A percentile compares a stretch with the other conserved stretches of the same genome.
Evolutionary conservation across 2,797 vertebrate genomes (phyloP).

Genomic region (Pterois miles): DNA sequence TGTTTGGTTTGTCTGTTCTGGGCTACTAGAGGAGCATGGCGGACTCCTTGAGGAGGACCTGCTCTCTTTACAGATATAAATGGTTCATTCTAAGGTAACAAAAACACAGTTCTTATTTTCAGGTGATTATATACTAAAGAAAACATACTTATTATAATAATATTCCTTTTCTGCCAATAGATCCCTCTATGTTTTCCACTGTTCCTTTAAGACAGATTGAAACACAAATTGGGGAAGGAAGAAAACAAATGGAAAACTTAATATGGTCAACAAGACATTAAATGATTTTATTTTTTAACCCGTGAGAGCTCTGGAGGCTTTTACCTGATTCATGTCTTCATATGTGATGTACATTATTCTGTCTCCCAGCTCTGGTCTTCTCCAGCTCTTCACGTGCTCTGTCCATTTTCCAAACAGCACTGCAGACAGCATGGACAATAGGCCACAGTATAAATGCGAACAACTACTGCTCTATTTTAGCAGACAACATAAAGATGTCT

Average conservation of each 20-base stretch:
- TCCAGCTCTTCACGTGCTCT: conserved; percentile 90
- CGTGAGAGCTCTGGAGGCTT: not conserved
- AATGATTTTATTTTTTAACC: not conserved
- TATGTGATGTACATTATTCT: conserved; percentile 88
- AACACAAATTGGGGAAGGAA: not conserved
- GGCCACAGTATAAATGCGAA: not conserved
- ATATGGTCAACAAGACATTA: not conserved
- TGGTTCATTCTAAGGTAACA: too few relatives aligned
- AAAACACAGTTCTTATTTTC: too few relatives aligned
- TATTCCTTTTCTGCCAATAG: too few relatives aligned
- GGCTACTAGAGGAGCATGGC: too few relatives aligned
- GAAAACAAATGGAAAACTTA: not conserved
- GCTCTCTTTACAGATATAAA: too few relatives aligned
- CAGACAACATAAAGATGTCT: not conserved
- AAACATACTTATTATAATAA: too few relatives aligned
- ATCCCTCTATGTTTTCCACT: too few relatives aligned
- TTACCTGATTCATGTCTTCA: conserved; percentile 84
- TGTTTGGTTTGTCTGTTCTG: too few relatives aligned
- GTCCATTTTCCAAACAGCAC: conserved; percentile 92
- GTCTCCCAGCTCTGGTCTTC: conserved; percentile 76
- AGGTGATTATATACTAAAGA: too few relatives aligned
- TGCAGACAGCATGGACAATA: conserved; percentile 53
- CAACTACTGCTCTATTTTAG: not conserved
- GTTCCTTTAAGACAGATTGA: not conserved
- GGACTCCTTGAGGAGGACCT: too few relatives aligned